Conservation (phyloP, 2,888 invertebrate genomes). For the Sinelater perroti region DNA sequence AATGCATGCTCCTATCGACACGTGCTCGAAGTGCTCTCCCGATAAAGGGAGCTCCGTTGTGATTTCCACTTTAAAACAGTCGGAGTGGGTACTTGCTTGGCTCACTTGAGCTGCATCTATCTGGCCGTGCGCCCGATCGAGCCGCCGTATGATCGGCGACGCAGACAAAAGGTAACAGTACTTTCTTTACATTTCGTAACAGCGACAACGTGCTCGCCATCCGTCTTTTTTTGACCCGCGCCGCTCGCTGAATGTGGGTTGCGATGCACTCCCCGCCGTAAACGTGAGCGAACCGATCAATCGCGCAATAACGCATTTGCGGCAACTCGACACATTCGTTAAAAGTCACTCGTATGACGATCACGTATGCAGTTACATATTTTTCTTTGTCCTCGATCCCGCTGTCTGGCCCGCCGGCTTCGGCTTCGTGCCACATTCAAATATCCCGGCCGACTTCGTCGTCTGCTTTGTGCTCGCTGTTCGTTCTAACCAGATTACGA, state of each 20-base stretch:
- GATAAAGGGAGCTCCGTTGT: too few species aligned
- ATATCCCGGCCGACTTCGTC: too few species aligned
- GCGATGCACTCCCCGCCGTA: not conserved
- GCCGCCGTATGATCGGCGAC: conserved; percentile 8
- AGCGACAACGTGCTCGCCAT: not conserved
- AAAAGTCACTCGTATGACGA: conserved; percentile 28
- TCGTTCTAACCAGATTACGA: too few species aligned
- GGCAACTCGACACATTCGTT: conserved; percentile 20
- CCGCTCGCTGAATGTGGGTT: conserved; percentile 1
- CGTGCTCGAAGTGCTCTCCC: too few species aligned
- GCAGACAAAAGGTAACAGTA: conserved; percentile 21
- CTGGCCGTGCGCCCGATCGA: too few species aligned
- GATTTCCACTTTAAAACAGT: too few species aligned
- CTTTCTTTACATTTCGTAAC: conserved; percentile 5
- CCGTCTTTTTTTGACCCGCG: conserved; percentile 8
- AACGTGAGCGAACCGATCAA: conserved; percentile 7
- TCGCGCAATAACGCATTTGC: conserved; percentile 11
- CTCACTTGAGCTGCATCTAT: too few species aligned
- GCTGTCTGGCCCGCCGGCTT: conserved; percentile 14
- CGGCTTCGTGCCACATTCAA: conserved; percentile 2
- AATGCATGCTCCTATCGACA: too few species aligned
- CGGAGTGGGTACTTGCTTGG: too few species aligned
- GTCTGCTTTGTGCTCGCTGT: too few species aligned
- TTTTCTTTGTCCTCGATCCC: conserved; percentile 34
- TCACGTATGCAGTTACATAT: conserved; percentile 33